Evolutionary conservation across 2,888 invertebrate genomes (phyloP), one percentile per base, ranked within the genome.

Genomic region (Endomychus coccineus): DNA sequence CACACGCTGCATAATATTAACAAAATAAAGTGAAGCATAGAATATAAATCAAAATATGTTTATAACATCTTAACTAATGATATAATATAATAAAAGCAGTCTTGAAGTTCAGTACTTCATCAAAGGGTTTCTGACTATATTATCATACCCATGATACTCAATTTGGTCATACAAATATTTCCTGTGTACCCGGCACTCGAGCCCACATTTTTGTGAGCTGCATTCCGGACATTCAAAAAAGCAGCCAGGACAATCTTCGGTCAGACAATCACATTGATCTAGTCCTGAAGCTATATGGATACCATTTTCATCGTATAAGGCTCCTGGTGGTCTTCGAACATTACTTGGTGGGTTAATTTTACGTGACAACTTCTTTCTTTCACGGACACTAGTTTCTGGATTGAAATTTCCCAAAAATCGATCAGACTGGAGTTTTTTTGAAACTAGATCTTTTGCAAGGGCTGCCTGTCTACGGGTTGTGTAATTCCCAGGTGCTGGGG

Each of bases 181-280:
- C 46, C 88, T 71, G 56, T 81, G 80, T 1, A 71, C 69, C 49
- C 87, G 81, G 71, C 90, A 90, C 33, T 86, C 84, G 46, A 78
- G 75, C 2, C 84, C 88, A 64, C 89, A 90, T 60, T 85, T 86
- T 14, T 65, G 65, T 0, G 85, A 85, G 12, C 62, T 67, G 55
- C 90, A 90, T 57, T 76, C 80, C 3, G 71, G 59, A 53, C 88
- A 89, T 2, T 81, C 78, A 55, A 81, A 85, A 67, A 89, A 89
- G 59, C 94, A 94, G 0, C 94, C 94, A 1, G 75, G 70, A 52
- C 94, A 94, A 7, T 70, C 68, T 22, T 71, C 70, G 49, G 80
- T 77, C 45, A 91, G 69, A 56, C 92, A 94, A 60, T 94, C 94
- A 48, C 94, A 94, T 7, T 87, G 54, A 64, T 92, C 83, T 46